Evolutionary conservation across 2,113 vertebrate genomes (phyloP), one percentile per base, ranked within the genome.

Genomic region (Labeo catla): DNA sequence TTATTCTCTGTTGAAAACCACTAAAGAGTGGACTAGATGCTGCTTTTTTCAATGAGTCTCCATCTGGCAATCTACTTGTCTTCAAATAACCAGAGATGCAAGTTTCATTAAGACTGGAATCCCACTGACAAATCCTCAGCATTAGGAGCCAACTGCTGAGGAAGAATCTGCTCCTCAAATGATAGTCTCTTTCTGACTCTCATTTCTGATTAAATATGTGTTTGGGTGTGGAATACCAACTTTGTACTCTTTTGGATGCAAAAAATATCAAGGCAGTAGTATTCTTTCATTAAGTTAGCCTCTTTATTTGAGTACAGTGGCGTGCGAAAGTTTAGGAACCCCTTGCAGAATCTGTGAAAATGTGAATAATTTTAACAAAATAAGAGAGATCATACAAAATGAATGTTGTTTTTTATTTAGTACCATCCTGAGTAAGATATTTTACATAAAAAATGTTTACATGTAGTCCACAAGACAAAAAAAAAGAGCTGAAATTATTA

Each of bases 41-140:
- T 21, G 28, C 84, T 52, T 59, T 52, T 74, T 34, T 39, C 21
- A 8, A 6, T 34, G 4, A 13, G 4, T 47, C 49, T 87, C 77
- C 89, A 89, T 90, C 87, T 89, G 87, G 8, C 84, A 76, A 34
- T 79, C 81, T 70, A 70, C 81, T 89, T 86, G 47, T n/a, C 6
- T 86, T 81, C 50, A 73, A 47, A 45, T 50, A n/a, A 77, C 16
- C 66, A 85, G 76, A 74, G 84, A 9, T 57, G 76, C 52, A 74
- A 43, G 76, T 84, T 88, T 85, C 80, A 90, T 89, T 70, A 87
- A 61, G 16, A 57, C 57, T 77, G 50, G 85, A 85, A 13, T 80
- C 15, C 15, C 83, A 88, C 80, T 74, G 85, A 89, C 77, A 80
- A 87, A 89, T 82, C 78, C 23, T 76, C 68, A 34, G 45, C 47